Conservation (phyloP, 2,113 vertebrate species). For the Alosa alosa region DNA sequence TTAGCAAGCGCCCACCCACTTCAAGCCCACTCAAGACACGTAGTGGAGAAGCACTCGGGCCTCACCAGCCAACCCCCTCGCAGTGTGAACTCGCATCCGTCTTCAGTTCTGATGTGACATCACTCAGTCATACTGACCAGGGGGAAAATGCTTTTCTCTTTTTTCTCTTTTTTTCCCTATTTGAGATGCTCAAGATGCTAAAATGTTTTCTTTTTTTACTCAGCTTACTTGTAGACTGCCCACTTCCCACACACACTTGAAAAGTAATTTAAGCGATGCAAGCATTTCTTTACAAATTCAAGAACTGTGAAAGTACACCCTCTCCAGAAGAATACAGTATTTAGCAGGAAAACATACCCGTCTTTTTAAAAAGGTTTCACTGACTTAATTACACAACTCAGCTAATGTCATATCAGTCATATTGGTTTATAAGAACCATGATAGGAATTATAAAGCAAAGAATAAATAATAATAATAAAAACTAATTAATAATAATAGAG, state of each 20-base stretch:
- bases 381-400: neutral
- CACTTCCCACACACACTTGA: too few relatives aligned
- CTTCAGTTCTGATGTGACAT: neutral
- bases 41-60: neutral
- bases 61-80: neutral
- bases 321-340: neutral
- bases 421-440: too few relatives aligned
- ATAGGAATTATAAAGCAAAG: too few relatives aligned
- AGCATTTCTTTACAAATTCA: neutral
- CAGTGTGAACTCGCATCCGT: neutral
- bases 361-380: neutral
- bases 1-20: conserved; percentile 56
- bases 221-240: neutral
- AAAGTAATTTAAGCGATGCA: neutral
- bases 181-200: too few relatives aligned
- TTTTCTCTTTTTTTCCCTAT: too few relatives aligned
- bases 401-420: too few relatives aligned
- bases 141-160: too few relatives aligned
- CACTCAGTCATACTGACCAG: neutral
- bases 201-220: too few relatives aligned
- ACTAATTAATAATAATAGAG: too few relatives aligned
- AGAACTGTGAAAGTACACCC: neutral
- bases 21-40: conserved; percentile 35
- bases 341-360: neutral
- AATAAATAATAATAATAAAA: too few relatives aligned